These are phyloP conservation scores for Forficula auricularia DNA, from an alignment of 1,140 invertebrate species.

Conservation along the genomic window DNA sequence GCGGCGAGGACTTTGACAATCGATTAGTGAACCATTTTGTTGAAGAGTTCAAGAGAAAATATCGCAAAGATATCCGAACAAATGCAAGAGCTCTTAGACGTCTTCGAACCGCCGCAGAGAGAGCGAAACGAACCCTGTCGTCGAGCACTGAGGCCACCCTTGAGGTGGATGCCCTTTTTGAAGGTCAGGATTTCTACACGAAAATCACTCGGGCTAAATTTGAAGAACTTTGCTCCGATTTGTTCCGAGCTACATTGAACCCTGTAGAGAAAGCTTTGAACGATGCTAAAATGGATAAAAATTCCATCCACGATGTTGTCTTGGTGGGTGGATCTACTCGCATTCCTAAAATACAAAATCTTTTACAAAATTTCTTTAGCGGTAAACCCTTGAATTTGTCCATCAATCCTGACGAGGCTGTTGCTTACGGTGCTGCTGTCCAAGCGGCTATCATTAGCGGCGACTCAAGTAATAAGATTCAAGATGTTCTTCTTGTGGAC, in stretches of 20 bases:
- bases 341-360: conserved; percentile 41
- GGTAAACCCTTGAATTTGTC: conserved; percentile 51
- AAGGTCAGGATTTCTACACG: conserved; percentile 40
- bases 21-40: conserved; percentile 62
- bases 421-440: conserved; percentile 55
- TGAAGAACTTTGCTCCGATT: conserved; percentile 41
- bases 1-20: conserved; percentile 69
- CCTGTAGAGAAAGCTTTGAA: conserved; percentile 48
- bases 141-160: conserved; percentile 37
- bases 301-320: conserved; percentile 53
- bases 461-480: conserved; percentile 34
- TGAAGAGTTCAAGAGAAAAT: conserved; percentile 36
- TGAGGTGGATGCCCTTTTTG: conserved; percentile 35
- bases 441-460: conserved; percentile 54
- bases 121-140: conserved; percentile 36
- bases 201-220: conserved; percentile 40
- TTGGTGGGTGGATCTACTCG: conserved; percentile 66
- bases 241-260: conserved; percentile 38
- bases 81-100: conserved; percentile 36
- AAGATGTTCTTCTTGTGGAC: conserved; percentile 60
- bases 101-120: conserved; percentile 43
- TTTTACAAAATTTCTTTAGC: conserved; percentile 43
- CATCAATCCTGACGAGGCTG: conserved; percentile 58
- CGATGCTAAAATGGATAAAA: conserved; percentile 57
- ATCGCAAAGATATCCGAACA: conserved; percentile 28